Base-by-base conservation (phyloP, 2,888 invertebrate species). In the Agrochola macilenta region DNA sequence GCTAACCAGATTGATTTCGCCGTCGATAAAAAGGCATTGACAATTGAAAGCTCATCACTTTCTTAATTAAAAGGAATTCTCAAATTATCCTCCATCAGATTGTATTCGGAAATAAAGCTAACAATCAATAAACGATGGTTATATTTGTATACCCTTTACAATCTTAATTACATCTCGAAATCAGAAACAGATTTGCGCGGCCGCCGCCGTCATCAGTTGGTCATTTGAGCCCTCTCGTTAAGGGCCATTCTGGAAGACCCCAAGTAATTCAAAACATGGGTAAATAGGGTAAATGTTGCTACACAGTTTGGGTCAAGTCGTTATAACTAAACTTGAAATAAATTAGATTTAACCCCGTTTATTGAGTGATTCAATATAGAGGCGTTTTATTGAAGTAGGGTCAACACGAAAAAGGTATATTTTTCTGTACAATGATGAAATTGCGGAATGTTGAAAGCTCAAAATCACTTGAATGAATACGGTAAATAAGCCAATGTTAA, bases 181-280 rank as follows among this genome's bases (percentile, higher is more conserved):
- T 79, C 77, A 85, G 85, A 87, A 79, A 75, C 73, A 71, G 73
- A 86, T 87, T 85, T 79, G 60, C 63, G 8, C 46, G 39, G 9
- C 35, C 63, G 7, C 43, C 39, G 11, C 63, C 69, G 43, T 46
- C 69, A 74, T 76, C 26, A 12, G 23, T 43, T 82, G 68, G 76
- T 76, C 79, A 83, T 78, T 88, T 82, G 57, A 66, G 26, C 54
- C 43, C 12, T 49, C 74, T 82, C 78, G 72, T 85, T 82, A 78
- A 61, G 60, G 30, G 12, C 70, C 74, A 82, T 74, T 83, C 63
- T 58, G 61, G 69, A 26, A 61, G 43, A 49, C 66, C 75, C 60
- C 60, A 66, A 76, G 74, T 78, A 69, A 75, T 86, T 83, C 76
- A 61, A 74, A 86, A 76, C 66, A 58, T 11, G 65, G 35, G 64